Evolutionary conservation across 1,140 invertebrate genomes (phyloP), one percentile per base, ranked within the genome.

Genomic region (Cydia splendana): DNA sequence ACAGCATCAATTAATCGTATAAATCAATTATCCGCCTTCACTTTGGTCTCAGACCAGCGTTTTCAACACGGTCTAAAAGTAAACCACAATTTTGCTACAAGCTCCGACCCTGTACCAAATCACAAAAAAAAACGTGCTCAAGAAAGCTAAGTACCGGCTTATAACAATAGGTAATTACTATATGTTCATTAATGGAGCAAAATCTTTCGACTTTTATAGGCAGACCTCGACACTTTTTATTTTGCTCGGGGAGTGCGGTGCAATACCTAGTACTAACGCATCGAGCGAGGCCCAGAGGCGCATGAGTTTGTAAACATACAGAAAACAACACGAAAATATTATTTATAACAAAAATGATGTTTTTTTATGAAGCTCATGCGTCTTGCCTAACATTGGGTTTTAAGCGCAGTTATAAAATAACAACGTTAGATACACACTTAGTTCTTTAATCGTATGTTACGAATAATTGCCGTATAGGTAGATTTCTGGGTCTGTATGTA

Each of bases 1-100:
- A 18, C 7, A 42, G 67, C 67, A 18, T 71, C 67, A 38, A 71
- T 71, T 18, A 71, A 71, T 71, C 67, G 67, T 71, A 71, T 71
- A 71, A 71, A 71, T 71, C 67, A 71, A 71, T 24, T 71, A n/a
- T 18, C 67, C 34, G 67, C 67, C 67, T 18, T 34, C 65, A 67
- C 28, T 67, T 45, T 71, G n/a, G 67, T 71, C 67, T 38, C 67
- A 5, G 67, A n/a, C 9, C 67, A 12, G 34, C 34, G 67, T 71
- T 71, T 71, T 34, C 24, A 69, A 69, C 65, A 69, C 67, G 13
- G 67, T 38, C 67, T 42, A 12, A 24, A 24, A 38, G 28, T 34
- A 4, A 65, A 34, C n/a, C 65, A 71, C 38, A 71, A 45, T 71
- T 45, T 71, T 2, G 45, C 57, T 62, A 62, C 57, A 7, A 15